These are phyloP conservation scores for Natrix natrix DNA, from an alignment of 2,797 vertebrate genomes.

Conservation along the genomic window DNA sequence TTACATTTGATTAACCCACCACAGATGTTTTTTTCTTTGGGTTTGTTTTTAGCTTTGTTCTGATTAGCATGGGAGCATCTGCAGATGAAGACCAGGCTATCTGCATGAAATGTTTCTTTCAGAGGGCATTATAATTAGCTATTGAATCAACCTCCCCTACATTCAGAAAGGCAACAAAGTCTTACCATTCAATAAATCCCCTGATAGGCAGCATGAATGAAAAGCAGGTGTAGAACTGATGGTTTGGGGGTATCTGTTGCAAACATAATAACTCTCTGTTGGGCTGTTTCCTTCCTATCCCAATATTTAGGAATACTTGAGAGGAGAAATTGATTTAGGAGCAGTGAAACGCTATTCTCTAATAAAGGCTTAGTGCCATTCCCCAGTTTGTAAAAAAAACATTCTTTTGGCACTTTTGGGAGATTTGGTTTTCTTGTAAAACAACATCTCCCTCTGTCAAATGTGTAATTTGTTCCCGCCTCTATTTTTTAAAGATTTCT, in stretches of 20 bases:
- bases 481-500: background rate
- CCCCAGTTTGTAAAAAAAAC: background rate
- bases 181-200: background rate
- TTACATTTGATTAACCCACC: background rate
- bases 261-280: background rate
- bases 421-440: slow-evolving; percentile 24
- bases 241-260: background rate
- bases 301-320: background rate
- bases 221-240: background rate
- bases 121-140: background rate
- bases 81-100: background rate
- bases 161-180: background rate
- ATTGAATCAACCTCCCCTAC: background rate
- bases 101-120: background rate
- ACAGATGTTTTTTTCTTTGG: background rate
- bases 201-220: background rate
- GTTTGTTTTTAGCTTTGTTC: background rate
- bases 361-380: slow-evolving; percentile 12
- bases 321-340: background rate
- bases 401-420: background rate
- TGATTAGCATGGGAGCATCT: background rate
- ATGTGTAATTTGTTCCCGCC: background rate
- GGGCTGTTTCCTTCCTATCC: background rate
- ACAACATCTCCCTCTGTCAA: slow-evolving; percentile 2
- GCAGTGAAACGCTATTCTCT: slow-evolving; percentile 13